Conservation (phyloP, 2,888 invertebrate species). For the Lasioglossum leucozonium region DNA sequence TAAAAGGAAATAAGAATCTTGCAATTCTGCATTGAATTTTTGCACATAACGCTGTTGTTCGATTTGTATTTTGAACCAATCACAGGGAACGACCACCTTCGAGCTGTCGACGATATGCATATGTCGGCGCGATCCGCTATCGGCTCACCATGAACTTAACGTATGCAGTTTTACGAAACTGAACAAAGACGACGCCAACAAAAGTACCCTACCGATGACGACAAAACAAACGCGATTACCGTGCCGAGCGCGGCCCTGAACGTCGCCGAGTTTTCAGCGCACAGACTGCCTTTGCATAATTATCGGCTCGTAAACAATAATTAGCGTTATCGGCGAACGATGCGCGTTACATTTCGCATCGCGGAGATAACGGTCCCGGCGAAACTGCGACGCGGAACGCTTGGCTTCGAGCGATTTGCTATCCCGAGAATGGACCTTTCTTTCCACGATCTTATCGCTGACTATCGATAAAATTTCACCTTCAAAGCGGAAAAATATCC, state of each 20-base stretch:
- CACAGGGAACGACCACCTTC: neutral
- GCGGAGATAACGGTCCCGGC: slow-evolving; percentile 19
- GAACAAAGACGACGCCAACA: neutral
- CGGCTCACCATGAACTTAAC: neutral
- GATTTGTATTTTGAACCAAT: neutral
- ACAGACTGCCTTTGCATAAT: slow-evolving; percentile 46
- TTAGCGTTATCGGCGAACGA: slow-evolving; percentile 63
- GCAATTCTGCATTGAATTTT: too few species aligned
- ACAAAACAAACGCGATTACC: neutral
- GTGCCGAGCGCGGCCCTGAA: slow-evolving; percentile 10
- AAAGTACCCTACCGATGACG: neutral
- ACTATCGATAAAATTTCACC: too few species aligned
- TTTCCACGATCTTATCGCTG: neutral
- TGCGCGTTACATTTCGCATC: slow-evolving; percentile 41
- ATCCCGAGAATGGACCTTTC: slow-evolving; percentile 3
- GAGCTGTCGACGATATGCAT: neutral
- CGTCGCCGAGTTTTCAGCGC: slow-evolving; percentile 20
- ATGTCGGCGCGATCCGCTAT: neutral
- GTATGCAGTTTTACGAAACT: neutral
- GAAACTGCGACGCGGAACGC: slow-evolving; percentile 29
- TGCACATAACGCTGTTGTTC: too few species aligned
- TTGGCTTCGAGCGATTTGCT: neutral
- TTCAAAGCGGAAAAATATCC: neutral
- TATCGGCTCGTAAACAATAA: slow-evolving; percentile 68
- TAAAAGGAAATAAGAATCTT: too few species aligned